These are phyloP conservation scores for Thyatira batis DNA, from an alignment of 2,888 invertebrate genomes.

Conservation along the genomic window DNA sequence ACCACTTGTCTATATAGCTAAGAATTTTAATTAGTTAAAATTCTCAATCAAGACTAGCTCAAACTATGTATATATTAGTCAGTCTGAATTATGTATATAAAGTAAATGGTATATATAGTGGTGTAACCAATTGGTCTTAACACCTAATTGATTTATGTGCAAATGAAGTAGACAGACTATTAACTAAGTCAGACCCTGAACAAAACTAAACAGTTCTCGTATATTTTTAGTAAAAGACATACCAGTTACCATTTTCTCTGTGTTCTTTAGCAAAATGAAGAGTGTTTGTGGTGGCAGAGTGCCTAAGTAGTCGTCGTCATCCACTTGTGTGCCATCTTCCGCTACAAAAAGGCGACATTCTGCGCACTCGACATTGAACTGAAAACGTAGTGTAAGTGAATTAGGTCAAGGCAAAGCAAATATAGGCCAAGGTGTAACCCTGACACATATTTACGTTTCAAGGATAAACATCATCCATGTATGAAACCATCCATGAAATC, in stretches of 20 bases:
- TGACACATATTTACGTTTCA: constrained; percentile 48
- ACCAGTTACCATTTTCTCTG: constrained; percentile 84
- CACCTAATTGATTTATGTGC: no score
- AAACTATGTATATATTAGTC: no score
- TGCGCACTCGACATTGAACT: constrained; percentile 76
- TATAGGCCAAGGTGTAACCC: constrained; percentile 65
- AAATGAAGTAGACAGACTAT: no score
- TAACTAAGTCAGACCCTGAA: no score
- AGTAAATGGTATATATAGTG: no score
- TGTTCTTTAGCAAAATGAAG: constrained; percentile 81
- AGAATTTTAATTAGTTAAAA: no score
- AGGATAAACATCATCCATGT: constrained; percentile 41
- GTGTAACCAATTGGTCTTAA: no score
- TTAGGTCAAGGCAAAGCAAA: constrained; percentile 56
- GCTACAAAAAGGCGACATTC: constrained; percentile 81
- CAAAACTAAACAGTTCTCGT: no score
- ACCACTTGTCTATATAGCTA: no score
- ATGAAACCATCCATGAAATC: constrained; percentile 28
- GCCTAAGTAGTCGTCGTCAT: constrained; percentile 89
- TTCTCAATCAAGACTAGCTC: no score
- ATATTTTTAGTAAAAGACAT: constrained; percentile 30
- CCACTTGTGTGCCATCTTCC: constrained; percentile 87
- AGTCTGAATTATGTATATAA: no score
- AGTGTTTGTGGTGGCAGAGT: constrained; percentile 89
- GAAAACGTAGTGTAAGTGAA: constrained; percentile 43